Evolutionary conservation across 1,140 invertebrate species (phyloP).

Genomic region (Zaprionus taronus): DNA sequence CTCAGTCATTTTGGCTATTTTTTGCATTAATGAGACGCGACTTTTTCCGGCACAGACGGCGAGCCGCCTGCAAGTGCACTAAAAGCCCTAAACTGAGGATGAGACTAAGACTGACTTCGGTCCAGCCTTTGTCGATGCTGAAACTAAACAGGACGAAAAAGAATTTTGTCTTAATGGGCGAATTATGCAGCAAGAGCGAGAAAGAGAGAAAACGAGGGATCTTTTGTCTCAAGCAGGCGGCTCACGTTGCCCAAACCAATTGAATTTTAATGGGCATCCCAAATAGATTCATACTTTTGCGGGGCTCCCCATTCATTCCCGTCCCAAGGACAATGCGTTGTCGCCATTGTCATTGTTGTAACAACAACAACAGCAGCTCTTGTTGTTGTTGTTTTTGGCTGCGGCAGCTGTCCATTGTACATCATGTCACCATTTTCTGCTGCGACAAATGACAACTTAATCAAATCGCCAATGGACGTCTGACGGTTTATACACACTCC

Average conservation of each 20-base stretch:
- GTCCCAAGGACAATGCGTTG: constrained; percentile 1
- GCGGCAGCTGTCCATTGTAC: constrained; percentile 40
- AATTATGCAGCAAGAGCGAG: constrained; percentile 58
- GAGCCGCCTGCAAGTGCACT: constrained; percentile 40
- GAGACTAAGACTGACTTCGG: not conserved
- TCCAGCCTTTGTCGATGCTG: not conserved
- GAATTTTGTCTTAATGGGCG: constrained; percentile 63
- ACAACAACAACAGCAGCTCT: too few relatives aligned
- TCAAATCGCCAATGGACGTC: constrained; percentile 69
- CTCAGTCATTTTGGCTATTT: constrained; percentile 49
- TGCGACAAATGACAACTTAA: constrained; percentile 74
- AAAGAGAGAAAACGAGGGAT: not conserved
- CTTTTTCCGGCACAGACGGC: constrained; percentile 55
- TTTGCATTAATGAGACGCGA: constrained; percentile 69
- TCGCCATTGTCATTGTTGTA: not conserved
- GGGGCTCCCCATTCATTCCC: not conserved
- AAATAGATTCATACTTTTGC: not conserved
- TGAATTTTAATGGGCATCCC: constrained; percentile 72
- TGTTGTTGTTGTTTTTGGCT: constrained; percentile 21
- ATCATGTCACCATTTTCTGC: constrained; percentile 28
- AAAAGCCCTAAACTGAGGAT: constrained; percentile 37
- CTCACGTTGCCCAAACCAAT: constrained; percentile 76
- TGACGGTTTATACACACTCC: constrained; percentile 51
- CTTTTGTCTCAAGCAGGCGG: constrained; percentile 45
- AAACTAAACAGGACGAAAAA: not conserved